These are phyloP conservation scores for Scarus forsteni DNA, from an alignment of 2,797 vertebrate species.

Conservation along the genomic window DNA sequence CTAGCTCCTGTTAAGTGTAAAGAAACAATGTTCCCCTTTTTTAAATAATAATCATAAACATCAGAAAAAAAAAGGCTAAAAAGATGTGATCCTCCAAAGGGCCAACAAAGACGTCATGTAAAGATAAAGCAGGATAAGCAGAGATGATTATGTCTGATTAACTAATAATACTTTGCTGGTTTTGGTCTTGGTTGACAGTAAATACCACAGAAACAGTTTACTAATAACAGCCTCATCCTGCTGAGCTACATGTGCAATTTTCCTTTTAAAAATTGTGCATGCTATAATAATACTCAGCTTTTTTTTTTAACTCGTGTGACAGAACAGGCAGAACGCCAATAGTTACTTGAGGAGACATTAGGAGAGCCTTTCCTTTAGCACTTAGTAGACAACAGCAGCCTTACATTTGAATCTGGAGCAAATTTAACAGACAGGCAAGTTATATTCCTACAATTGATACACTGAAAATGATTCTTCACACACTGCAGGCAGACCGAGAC, in stretches of 20 bases:
- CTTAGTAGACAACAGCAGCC: not conserved
- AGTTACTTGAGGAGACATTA: not conserved
- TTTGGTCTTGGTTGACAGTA: slow-evolving; percentile 10
- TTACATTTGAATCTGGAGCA: not conserved
- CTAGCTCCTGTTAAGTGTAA: too few species aligned
- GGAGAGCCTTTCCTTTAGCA: not conserved
- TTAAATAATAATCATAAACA: too few species aligned
- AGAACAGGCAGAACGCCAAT: not conserved
- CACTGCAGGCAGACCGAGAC: slow-evolving; percentile 11
- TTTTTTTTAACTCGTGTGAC: not conserved
- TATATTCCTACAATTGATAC: slow-evolving; percentile 21
- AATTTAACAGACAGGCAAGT: not conserved
- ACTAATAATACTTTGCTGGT: not conserved
- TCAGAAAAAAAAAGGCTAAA: too few species aligned
- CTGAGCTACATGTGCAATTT: not conserved
- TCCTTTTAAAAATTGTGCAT: slow-evolving; percentile 4
- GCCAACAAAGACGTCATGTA: too few species aligned
- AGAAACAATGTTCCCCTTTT: too few species aligned
- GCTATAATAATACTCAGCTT: slow-evolving; percentile 9
- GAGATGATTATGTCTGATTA: too few species aligned
- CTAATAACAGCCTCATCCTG: not conserved
- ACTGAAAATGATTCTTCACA: too few species aligned
- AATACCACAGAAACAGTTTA: too few species aligned
- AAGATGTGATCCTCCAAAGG: too few species aligned
- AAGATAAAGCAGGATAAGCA: too few species aligned